These are phyloP conservation scores for Seira sanloemensis DNA, from an alignment of 2,888 invertebrate genomes.

Conservation along the genomic window DNA sequence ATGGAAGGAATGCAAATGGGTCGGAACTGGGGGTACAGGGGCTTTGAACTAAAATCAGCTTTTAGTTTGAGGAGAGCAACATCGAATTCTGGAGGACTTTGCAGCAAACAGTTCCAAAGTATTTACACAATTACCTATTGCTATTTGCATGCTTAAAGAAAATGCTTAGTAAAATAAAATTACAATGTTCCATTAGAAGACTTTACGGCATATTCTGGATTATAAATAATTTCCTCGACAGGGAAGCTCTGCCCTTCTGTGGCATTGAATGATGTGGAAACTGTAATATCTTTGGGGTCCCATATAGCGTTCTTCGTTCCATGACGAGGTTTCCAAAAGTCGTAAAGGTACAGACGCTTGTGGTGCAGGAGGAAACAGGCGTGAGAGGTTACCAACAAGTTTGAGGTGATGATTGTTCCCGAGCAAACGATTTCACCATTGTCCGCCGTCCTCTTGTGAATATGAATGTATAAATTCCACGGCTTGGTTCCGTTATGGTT, in stretches of 20 bases:
- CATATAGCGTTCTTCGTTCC: not conserved
- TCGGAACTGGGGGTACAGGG: too few relatives aligned
- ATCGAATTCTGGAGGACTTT: not conserved
- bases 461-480: not conserved
- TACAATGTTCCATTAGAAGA: not conserved
- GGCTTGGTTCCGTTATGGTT: not conserved
- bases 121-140: not conserved
- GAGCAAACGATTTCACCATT: not conserved
- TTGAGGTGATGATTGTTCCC: not conserved
- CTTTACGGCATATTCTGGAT: not conserved
- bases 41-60: not conserved
- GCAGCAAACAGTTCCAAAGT: not conserved
- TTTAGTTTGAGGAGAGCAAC: not conserved
- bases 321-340: not conserved
- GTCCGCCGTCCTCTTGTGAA: not conserved
- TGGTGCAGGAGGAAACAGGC: not conserved
- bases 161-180: not conserved
- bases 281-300: not conserved
- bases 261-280: not conserved
- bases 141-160: not conserved
- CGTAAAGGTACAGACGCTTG: not conserved
- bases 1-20: not conserved
- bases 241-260: not conserved
- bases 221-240: not conserved
- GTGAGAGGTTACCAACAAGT: not conserved